Conservation (phyloP, 2,888 invertebrate genomes). For the Apantesis nais region DNA sequence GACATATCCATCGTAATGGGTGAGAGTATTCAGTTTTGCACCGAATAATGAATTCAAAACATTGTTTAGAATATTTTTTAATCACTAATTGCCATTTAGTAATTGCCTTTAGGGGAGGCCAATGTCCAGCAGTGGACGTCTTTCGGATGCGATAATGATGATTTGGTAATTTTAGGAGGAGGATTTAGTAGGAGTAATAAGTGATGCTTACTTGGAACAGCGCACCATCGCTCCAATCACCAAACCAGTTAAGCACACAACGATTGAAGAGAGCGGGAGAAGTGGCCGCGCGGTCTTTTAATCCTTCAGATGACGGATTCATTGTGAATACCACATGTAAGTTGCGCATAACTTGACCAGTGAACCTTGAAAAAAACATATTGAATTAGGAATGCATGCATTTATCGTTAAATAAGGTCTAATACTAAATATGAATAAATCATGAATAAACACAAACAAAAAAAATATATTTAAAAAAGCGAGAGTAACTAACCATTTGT, state of each 20-base stretch:
- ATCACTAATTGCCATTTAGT: neutral
- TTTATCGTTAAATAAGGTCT: neutral
- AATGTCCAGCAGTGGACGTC: too few species aligned
- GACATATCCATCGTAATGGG: too few species aligned
- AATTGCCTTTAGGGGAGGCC: too few species aligned
- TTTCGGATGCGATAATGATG: too few species aligned
- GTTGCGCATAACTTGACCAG: conserved; percentile 99
- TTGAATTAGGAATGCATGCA: neutral
- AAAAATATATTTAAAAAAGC: neutral
- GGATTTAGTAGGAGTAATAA: neutral
- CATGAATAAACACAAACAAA: neutral
- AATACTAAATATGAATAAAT: neutral
- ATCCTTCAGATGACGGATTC: conserved; percentile 99
- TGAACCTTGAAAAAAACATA: conserved; percentile 86
- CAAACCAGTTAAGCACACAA: conserved; percentile 99
- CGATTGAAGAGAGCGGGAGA: conserved; percentile 99
- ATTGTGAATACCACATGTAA: conserved; percentile 99
- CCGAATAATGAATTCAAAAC: too few species aligned
- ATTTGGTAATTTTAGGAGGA: too few species aligned
- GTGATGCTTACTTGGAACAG: conserved; percentile 90
- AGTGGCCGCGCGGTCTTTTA: conserved; percentile 99
- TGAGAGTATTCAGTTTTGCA: too few species aligned
- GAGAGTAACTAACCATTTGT: conserved; percentile 91
- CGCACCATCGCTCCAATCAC: conserved; percentile 99
- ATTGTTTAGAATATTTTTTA: neutral